Evolutionary conservation across 1,140 invertebrate genomes (phyloP).

Genomic region (Bombus superbus): DNA sequence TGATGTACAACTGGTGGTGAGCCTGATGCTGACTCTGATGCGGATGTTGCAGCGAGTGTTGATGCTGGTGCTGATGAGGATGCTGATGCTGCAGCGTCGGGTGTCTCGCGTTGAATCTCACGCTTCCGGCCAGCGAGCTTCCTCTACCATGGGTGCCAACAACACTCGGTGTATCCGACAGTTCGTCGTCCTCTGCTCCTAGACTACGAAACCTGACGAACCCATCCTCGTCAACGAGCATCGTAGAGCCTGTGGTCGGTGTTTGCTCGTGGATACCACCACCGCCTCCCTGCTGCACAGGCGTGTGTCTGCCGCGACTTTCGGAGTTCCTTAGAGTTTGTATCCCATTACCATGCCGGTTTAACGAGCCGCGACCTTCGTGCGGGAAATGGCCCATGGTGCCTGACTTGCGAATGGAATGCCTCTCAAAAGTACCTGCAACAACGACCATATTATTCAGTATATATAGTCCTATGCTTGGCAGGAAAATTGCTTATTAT

Average conservation of each 20-base stretch:
- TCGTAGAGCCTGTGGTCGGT: slow-evolving; percentile 82
- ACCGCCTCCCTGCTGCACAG: slow-evolving; percentile 49
- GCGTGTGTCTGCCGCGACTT: slow-evolving; percentile 72
- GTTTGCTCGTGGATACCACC: slow-evolving; percentile 73
- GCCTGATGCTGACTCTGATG: slow-evolving; percentile 68
- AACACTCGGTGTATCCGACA: slow-evolving; percentile 78
- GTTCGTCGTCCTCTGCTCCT: slow-evolving; percentile 82
- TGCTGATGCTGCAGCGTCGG: slow-evolving; percentile 69
- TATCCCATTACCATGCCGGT: slow-evolving; percentile 79
- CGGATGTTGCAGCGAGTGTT: slow-evolving; percentile 65
- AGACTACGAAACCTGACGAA: slow-evolving; percentile 91
- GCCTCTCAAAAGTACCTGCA: slow-evolving; percentile 80
- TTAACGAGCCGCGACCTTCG: slow-evolving; percentile 80
- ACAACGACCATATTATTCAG: slow-evolving; percentile 33
- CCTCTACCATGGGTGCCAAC: slow-evolving; percentile 77
- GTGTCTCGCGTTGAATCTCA: slow-evolving; percentile 78
- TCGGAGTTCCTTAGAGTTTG: slow-evolving; percentile 76
- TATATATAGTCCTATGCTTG: neutral
- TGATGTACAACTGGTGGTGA: slow-evolving; percentile 74
- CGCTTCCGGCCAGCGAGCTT: slow-evolving; percentile 78
- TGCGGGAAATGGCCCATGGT: slow-evolving; percentile 81
- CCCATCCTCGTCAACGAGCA: slow-evolving; percentile 93
- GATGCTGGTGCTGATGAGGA: slow-evolving; percentile 67
- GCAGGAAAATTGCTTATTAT: neutral
- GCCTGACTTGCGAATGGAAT: slow-evolving; percentile 82